Conservation (phyloP, 2,113 vertebrate genomes). For the Scopus umbretta region DNA sequence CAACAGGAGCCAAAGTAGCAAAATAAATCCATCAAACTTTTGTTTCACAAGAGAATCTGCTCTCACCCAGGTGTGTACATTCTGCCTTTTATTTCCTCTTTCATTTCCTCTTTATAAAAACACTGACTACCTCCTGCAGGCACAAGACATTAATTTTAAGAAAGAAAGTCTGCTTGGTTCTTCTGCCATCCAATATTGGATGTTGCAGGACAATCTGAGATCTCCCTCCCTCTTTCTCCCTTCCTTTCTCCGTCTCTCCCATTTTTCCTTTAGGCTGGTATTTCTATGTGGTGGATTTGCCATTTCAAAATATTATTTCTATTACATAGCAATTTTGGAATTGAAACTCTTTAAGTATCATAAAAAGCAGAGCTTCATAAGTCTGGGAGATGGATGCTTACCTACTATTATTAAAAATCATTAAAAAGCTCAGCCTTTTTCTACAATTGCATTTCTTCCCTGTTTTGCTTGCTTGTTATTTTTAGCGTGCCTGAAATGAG, state of each 20-base stretch:
- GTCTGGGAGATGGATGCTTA: background rate
- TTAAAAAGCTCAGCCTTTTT: background rate
- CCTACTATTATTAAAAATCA: background rate
- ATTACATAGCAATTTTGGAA: constrained; percentile 19
- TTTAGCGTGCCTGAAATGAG: background rate
- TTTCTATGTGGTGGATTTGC: background rate
- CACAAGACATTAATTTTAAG: background rate
- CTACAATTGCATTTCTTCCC: background rate
- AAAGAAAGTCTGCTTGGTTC: background rate
- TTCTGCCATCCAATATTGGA: background rate
- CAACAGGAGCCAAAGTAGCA: background rate
- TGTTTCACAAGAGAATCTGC: background rate
- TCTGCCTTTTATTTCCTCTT: background rate
- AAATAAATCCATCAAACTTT: background rate
- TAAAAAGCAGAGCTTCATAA: constrained; percentile 23
- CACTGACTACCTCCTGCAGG: background rate
- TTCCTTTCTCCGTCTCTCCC: no score
- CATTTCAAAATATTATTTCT: constrained; percentile 33
- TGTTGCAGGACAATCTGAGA: background rate
- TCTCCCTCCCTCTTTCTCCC: no score
- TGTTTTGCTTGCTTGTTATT: constrained; percentile 2
- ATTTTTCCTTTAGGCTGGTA: background rate
- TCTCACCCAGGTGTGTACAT: background rate
- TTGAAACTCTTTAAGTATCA: background rate
- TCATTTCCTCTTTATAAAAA: background rate